Percentiles rank a stretch among this genome's conserved stretches.
phyloP scores from a whole-genome alignment of 2,113 vertebrate species.

The Trogon melanurus region DNA sequence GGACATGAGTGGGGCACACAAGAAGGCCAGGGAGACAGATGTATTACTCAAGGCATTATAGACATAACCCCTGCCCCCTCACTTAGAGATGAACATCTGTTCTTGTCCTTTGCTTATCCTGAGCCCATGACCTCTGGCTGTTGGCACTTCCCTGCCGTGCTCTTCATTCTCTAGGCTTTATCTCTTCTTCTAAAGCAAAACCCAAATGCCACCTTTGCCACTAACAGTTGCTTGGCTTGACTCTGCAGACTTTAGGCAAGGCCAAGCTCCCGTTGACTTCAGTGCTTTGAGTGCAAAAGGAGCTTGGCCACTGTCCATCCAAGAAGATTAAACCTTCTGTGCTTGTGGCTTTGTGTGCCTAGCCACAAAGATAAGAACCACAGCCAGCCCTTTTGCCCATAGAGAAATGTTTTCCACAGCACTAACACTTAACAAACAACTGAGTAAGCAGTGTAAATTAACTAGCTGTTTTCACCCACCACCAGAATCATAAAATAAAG shows the following conservation, averaged over 20 bases:
- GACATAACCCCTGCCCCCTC: neutral
- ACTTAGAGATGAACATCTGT: neutral
- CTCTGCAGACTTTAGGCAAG: slow-evolving; percentile 29
- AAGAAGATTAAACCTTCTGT: slow-evolving; percentile 59
- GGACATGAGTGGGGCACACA: neutral
- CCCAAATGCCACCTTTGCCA: neutral
- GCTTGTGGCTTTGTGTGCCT: slow-evolving; percentile 27
- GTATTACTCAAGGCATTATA: neutral
- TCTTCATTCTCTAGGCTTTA: slow-evolving; percentile 8
- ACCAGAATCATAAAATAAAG: neutral
- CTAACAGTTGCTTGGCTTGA: slow-evolving; percentile 38
- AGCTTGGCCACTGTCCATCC: neutral
- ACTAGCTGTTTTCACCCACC: slow-evolving; percentile 20
- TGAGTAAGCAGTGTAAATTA: slow-evolving; percentile 42
- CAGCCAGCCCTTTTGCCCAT: slow-evolving; percentile 8
- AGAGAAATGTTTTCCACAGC: slow-evolving; percentile 40
- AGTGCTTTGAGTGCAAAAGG: slow-evolving; percentile 30
- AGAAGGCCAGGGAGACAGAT: neutral
- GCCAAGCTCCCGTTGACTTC: slow-evolving; percentile 55
- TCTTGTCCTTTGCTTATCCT: neutral
- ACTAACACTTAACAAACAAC: slow-evolving; percentile 46
- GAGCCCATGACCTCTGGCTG: neutral
- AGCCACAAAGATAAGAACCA: slow-evolving; percentile 56
- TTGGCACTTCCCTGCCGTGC: neutral
- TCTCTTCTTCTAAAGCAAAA: slow-evolving; percentile 39